Base-by-base conservation (phyloP, 2,113 vertebrate species). In the Paraplagusia blochii region DNA sequence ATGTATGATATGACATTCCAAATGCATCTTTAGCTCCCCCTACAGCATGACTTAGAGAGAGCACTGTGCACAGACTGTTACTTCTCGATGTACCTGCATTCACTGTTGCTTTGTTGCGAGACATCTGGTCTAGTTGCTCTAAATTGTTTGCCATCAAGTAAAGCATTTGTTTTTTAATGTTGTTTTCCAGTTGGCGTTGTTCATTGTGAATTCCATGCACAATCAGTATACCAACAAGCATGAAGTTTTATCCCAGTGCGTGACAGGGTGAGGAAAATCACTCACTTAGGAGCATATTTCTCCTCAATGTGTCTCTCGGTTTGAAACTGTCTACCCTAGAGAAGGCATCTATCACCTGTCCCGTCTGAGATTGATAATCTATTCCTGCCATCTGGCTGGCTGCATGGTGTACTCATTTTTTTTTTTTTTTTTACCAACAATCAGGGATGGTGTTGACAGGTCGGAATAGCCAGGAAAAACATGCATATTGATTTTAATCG, bases 351-450 rank as follows among this genome's bases (percentile, higher is more conserved):
- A 87, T 92, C 88, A 88, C 66, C 60, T 34, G 79, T 89, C 83
- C 74, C 53, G 66, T 79, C 62, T 79, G 66, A 87, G 87, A 89
- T 88, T 84, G 81, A 90, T 89, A 85, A 79, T 78, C 71, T 63
- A 36, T 69, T 74, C 65, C 58, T 65, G 80, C 88, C 91, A 91
- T 91, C 91, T 92, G 91, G 75, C 66, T 75, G 88, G 49, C 88
- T 51, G 86, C 79, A 42, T 87, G 88, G 76, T 53, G 82, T 79
- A 68, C 62, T 72, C 83, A 90, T 89, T 90, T 87, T n/a, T n/a
- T n/a, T n/a, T n/a, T n/a, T n/a, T n/a, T n/a, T n/a, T n/a, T 86
- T 91, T 88, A 89, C 86, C 80, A 66, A 66, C 82, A 79, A 89
- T 83, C 80, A 80, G 72, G 82, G 82, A 82, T 73, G 76, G 83